Conservation (phyloP, 2,113 vertebrate species). For the Vidua macroura region DNA sequence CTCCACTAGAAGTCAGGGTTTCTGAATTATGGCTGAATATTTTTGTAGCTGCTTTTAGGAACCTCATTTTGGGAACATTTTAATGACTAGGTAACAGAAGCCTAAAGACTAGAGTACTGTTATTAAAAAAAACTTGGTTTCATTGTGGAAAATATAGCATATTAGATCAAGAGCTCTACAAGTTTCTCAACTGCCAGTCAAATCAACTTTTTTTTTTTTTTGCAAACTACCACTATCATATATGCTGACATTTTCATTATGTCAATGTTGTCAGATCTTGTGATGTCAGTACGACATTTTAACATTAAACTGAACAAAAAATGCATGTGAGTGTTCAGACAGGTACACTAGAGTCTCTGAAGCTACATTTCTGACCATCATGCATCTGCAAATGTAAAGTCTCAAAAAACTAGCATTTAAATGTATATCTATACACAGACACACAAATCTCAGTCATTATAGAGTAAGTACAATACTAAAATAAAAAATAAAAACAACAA, state of each 20-base stretch:
- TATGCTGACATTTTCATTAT: neutral
- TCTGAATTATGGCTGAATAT: neutral
- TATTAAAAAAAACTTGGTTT: neutral
- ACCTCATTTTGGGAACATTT: neutral
- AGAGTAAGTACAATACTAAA: neutral
- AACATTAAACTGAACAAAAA: neutral
- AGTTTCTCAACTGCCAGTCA: neutral
- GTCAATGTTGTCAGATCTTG: neutral
- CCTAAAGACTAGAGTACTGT: neutral
- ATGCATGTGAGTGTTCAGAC: neutral
- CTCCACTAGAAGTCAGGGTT: neutral
- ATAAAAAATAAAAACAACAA: neutral
- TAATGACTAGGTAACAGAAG: neutral
- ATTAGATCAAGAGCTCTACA: neutral
- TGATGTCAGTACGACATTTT: neutral
- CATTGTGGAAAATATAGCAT: neutral
- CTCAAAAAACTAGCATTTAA: neutral
- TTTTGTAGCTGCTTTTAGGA: neutral
- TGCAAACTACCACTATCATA: neutral
- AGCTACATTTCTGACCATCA: neutral
- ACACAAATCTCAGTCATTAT: neutral
- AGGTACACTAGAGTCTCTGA: neutral
- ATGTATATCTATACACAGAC: neutral
- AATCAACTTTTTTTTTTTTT: neutral
- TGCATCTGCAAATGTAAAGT: neutral